Conservation (phyloP, 1,140 invertebrate genomes). For the Calosoma granatense region DNA sequence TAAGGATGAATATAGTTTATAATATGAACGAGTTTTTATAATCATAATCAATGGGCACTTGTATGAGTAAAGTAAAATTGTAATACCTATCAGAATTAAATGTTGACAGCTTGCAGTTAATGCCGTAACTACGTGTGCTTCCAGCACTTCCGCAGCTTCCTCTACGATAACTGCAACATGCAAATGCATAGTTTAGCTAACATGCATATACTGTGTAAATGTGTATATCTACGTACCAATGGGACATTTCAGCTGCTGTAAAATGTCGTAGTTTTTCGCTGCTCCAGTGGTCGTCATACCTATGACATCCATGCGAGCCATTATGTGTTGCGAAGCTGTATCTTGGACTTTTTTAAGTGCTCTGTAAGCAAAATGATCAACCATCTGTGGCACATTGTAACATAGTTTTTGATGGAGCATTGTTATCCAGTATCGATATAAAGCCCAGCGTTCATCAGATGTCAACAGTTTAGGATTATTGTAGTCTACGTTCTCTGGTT, state of each 20-base stretch:
- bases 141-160: constrained; percentile 72
- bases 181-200: neutral
- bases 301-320: constrained; percentile 37
- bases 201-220: constrained; percentile 1
- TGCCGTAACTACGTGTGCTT: constrained; percentile 57
- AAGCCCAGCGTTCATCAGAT: constrained; percentile 19
- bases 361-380: too few species aligned
- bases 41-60: too few species aligned
- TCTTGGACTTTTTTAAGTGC: too few species aligned
- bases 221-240: constrained; percentile 42
- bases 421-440: constrained; percentile 18
- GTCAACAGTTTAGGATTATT: constrained; percentile 16
- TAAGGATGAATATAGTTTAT: too few species aligned
- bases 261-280: constrained; percentile 44
- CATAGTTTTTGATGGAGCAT: neutral
- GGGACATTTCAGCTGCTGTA: constrained; percentile 45
- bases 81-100: constrained; percentile 58
- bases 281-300: constrained; percentile 69
- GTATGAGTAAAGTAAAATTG: too few species aligned
- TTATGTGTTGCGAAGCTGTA: too few species aligned
- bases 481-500: too few species aligned
- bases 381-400: too few species aligned
- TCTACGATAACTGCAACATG: constrained; percentile 54
- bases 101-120: constrained; percentile 57
- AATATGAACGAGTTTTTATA: too few species aligned